These are phyloP conservation scores for Litocranius walleri DNA, from an alignment of 2,113 vertebrate species.

Conservation along the genomic window DNA sequence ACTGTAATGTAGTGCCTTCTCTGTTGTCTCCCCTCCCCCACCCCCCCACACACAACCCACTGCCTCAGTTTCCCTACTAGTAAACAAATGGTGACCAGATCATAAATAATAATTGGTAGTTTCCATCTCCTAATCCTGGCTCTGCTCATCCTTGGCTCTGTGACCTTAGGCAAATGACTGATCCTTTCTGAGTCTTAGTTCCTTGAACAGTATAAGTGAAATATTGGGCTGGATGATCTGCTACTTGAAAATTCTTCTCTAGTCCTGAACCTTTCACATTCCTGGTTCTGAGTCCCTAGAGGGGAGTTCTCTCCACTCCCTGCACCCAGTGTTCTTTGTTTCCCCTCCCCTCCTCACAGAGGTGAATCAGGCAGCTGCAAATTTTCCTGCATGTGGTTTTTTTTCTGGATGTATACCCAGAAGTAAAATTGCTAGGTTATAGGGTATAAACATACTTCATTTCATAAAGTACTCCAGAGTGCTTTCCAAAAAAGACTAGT, in stretches of 20 bases:
- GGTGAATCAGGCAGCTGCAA: constrained; percentile 85
- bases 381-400: not conserved
- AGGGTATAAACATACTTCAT: not conserved
- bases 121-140: not conserved
- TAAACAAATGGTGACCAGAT: not conserved
- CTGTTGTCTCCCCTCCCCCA: not conserved
- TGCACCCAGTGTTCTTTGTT: not conserved
- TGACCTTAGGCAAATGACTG: not conserved
- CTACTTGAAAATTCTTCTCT: not conserved
- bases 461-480: not conserved
- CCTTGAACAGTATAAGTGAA: not conserved
- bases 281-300: not conserved
- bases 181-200: not conserved
- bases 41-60: fast-evolving
- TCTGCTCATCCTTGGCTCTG: not conserved
- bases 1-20: fast-evolving
- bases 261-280: no score
- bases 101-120: no score
- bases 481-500: not conserved
- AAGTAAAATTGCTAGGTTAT: not conserved
- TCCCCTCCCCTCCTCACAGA: constrained; percentile 69
- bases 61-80: not conserved
- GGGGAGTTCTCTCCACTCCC: not conserved
- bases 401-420: not conserved
- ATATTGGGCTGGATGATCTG: not conserved